Base-by-base conservation (phyloP, 2,888 invertebrate species). In the Pharmacophagus antenor region DNA sequence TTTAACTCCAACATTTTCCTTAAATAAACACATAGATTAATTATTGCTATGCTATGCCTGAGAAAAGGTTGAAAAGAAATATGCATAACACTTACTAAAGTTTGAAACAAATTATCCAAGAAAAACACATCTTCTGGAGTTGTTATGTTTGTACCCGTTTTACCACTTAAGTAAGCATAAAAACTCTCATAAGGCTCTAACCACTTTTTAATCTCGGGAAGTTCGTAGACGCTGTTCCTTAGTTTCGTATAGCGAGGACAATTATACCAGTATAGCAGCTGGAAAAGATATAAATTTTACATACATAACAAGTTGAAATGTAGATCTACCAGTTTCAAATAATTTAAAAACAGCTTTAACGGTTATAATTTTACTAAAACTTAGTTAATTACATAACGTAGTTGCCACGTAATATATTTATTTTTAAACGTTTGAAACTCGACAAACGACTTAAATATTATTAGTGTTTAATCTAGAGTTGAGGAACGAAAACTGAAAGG, bases 191-290 rank as follows among this genome's bases (percentile, higher is more conserved):
- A 83, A 0, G 83, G 77, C 44, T 78, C 72, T 44, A 85, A 55
- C 67, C 67, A 69, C 62, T 75, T 70, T 56, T 72, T 72, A 1
- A 87, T 65, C 65, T 84, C 81, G 2, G 85, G 84, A 10, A 66
- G 63, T 7, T 76, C 68, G 65, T 87, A 87, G 0, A 74, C 69
- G 61, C 73, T 65, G 52, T 83, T 65, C 54, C 84, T 80, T 49
- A 87, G 66, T 68, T 71, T 65, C 6, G 80, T 62, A 61, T 90
- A 91, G 15, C 77, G 71, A 5, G 85, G 86, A 61, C 91, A 91
- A 65, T 87, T 88, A 67, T 87, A 88, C 78, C 85, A 89, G 67
- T 89, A 91, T 31, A 89, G 70, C n/a, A 91, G 71, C 91, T 91
- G 77, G 50, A 80, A 82, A 63, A 56, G 27, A 27, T 25, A 50